Base-by-base conservation (phyloP, 2,888 invertebrate species). In the Aelia acuminata region DNA sequence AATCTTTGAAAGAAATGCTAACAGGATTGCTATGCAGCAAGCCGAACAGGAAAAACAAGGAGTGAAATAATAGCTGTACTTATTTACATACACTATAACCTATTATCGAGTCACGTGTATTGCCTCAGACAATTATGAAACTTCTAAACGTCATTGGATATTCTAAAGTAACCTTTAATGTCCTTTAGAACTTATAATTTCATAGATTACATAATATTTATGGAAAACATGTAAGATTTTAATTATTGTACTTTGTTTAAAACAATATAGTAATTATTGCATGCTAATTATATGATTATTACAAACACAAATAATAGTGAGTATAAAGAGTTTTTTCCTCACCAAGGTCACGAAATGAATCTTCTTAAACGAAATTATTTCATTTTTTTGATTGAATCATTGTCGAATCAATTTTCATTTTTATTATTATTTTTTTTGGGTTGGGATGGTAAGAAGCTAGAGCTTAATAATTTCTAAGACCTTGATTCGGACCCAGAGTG, bases 41-140 rank as follows among this genome's bases (percentile, higher is more conserved):
- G 7, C 22, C 22, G 0, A 43, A 43, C 22, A 80, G 80, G 80
- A 80, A 80, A 70, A 80, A 80, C n/a, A 43, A 80, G n/a, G 11
- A 80, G 22, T 80, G 80, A 80, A 80, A 80, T 80, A 80, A 80
- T 43, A 80, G 80, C 80, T 80, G 63, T 63, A 63, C 3, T 63
- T 63, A 80, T 80, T 80, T 80, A 43, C 80, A 80, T 80, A 80
- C 80, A 80, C 43, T 80, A 80, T n/a, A 80, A 80, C 80, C 80
- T 80, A 80, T 80, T 80, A 80, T 80, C 80, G n/a, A 80, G 80
- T 80, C 80, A 80, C 80, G 80, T 80, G 43, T 75, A 75, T 75
- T 80, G 39, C 80, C 43, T 80, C 80, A 80, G 80, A 11, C 39
- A 80, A 80, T 80, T 80, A 80, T 80, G 80, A 80, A 80, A 80